phyloP scores from a whole-genome alignment of 2,113 vertebrate genomes.

The Vulpes lagopus region DNA sequence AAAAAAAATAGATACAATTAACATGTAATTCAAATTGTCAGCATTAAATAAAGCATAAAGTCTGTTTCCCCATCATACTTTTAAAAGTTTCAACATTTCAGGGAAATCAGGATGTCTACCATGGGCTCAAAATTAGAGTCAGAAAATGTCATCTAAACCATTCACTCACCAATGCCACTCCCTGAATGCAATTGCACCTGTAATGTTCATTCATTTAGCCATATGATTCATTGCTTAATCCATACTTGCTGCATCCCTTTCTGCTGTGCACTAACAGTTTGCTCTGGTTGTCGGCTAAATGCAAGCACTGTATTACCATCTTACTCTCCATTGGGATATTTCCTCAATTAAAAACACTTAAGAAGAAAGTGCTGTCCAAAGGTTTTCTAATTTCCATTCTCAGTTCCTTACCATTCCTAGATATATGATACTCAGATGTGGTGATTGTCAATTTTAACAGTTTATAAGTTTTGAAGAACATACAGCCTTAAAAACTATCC shows the following conservation, averaged over 20 bases:
- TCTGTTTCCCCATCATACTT: neutral
- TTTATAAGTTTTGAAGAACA: constrained; percentile 57
- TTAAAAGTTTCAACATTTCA: neutral
- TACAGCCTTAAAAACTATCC: neutral
- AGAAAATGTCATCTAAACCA: neutral
- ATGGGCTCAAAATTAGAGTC: neutral
- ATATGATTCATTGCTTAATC: constrained; percentile 19
- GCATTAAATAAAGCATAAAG: neutral
- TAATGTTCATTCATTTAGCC: constrained; percentile 9
- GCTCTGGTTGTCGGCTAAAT: constrained; percentile 53
- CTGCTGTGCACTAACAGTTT: constrained; percentile 1
- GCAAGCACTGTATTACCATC: neutral
- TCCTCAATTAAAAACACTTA: constrained; percentile 48
- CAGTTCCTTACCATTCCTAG: neutral
- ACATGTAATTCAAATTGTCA: neutral
- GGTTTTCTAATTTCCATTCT: constrained; percentile 58
- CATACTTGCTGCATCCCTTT: neutral
- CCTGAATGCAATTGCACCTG: neutral
- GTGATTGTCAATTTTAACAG: constrained; percentile 70
- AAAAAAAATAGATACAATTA: neutral
- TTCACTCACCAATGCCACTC: neutral
- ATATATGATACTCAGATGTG: neutral
- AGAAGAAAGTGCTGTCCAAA: constrained; percentile 23
- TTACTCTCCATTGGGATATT: neutral
- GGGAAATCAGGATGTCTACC: neutral